Evolutionary conservation across 2,888 invertebrate species (phyloP).

Genomic region (Timema cristinae): DNA sequence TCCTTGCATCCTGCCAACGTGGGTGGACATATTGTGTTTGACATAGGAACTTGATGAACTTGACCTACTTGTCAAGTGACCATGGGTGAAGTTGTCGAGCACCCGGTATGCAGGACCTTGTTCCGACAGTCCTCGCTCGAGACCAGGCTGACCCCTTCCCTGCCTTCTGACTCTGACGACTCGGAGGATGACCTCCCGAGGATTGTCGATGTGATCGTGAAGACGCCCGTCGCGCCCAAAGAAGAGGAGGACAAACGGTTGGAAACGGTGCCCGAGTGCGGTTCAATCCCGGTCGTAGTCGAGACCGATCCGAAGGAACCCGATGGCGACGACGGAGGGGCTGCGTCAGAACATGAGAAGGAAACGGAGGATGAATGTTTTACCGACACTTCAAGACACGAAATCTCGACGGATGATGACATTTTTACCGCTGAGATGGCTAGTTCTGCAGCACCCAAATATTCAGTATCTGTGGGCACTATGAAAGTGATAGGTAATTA

Average conservation of each 20-base stretch:
- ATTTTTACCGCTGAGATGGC: too few species aligned
- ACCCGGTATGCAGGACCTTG: slow-evolving; percentile 29
- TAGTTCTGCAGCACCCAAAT: not conserved
- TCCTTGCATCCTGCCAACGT: too few species aligned
- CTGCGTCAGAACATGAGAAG: not conserved
- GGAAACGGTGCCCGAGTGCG: not conserved
- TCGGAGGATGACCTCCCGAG: slow-evolving; percentile 19
- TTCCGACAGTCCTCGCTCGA: slow-evolving; percentile 33
- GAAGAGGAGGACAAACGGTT: not conserved
- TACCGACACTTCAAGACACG: too few species aligned
- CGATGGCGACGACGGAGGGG: not conserved
- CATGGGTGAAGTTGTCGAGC: slow-evolving; percentile 28
- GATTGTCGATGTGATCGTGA: slow-evolving; percentile 10
- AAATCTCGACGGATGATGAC: too few species aligned
- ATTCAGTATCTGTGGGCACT: slow-evolving; percentile 17
- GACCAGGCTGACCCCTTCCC: slow-evolving; percentile 26
- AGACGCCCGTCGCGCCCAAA: not conserved
- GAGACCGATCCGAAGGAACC: not conserved
- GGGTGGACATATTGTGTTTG: too few species aligned
- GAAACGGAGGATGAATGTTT: too few species aligned
- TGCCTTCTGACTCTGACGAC: slow-evolving; percentile 27
- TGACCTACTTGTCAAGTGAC: too few species aligned
- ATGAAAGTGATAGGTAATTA: slow-evolving; percentile 14
- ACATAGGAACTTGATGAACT: too few species aligned
- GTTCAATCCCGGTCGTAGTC: not conserved